Percentiles rank a stretch among this genome's conserved stretches.
Evolutionary conservation across 2,113 vertebrate species (phyloP).

Genomic region (Limanda limanda): DNA sequence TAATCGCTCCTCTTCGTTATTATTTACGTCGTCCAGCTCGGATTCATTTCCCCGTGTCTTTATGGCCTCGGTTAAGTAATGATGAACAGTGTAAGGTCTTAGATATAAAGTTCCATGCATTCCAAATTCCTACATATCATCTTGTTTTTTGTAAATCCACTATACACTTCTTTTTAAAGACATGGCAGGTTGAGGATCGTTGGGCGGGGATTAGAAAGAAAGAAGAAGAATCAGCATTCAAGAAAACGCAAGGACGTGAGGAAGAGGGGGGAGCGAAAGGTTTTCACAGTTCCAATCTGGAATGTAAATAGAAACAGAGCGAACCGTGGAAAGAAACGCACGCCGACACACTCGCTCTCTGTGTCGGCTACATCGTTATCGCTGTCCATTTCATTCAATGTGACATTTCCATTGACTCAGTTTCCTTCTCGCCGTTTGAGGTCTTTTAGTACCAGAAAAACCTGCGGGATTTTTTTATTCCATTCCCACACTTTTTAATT

Average conservation of each 20-base stretch:
- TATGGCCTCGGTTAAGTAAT: conserved; percentile 89
- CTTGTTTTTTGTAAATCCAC: conserved; percentile 46
- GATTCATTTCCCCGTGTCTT: conserved; percentile 80
- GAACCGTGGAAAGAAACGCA: conserved; percentile 54
- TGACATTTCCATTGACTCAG: conserved; percentile 32
- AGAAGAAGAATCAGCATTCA: conserved; percentile 71
- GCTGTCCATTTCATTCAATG: conserved; percentile 49
- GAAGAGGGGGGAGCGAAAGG: conserved; percentile 36
- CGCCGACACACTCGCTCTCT: conserved; percentile 19
- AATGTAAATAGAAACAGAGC: conserved; percentile 85
- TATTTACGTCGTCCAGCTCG: conserved; percentile 33
- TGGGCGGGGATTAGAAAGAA: conserved; percentile 37
- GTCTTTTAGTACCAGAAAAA: conserved; percentile 81
- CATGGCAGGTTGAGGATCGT: conserved; percentile 69
- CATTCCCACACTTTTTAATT: conserved; percentile 14
- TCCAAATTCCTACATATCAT: conserved; percentile 58
- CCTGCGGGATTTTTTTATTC: conserved; percentile 54
- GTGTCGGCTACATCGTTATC: conserved; percentile 22
- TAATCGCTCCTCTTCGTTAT: conserved; percentile 43
- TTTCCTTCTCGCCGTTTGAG: conserved; percentile 38
- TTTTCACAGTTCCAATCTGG: conserved; percentile 81
- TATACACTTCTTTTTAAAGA: conserved; percentile 73
- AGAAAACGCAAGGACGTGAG: conserved; percentile 64
- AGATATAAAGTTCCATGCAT: conserved; percentile 86
- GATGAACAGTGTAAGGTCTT: conserved; percentile 98